Base-by-base conservation (phyloP, 2,797 vertebrate species). In the Tokudaia muenninki region DNA sequence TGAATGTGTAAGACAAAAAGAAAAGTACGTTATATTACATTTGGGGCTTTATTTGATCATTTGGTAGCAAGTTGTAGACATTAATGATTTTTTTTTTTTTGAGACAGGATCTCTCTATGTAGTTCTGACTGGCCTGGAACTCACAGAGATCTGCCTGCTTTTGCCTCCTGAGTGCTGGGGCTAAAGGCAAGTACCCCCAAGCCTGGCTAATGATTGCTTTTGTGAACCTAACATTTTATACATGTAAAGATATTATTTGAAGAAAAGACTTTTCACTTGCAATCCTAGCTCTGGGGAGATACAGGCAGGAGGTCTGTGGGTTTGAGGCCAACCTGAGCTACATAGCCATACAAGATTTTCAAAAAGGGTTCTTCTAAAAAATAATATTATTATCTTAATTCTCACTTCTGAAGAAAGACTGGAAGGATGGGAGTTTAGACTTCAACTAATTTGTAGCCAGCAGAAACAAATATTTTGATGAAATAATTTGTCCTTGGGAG, bases 301-400 rank as follows among this genome's bases (percentile, higher is more conserved):
- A 7, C 0, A 10, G 10, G 2, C 1, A 47, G 3, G 61, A 22
- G 29, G 17, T 7, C 17, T 7, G 29, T 65, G 61, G 7, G 17
- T 34, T 47, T 65, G 29, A 65, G 61, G 29, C 41, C 29, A 22
- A 17, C 10, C 26, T 84, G 61, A 65, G 26, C 41, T 75, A 47
- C 22, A 6, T 41, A 75, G 11, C 29, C 22, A 84, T 44, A 47
- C 61, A 47, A 19, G 2, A 50, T 84, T 22, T 47, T 31, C 61
- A 65, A 47, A 65, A 63, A 50, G 5, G n/a, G n/a, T 26, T 84
- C 34, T 65, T 22, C 6, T 4, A 21, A 44, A 70, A 44, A 74
- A 19, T 57, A 74, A 17, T 77, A 92, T 77, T 79, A 79, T 37
- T 90, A 91, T 89, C 88, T 89, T 77, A 75, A 84, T 91, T 97